These are phyloP conservation scores for Hydropsyche betteni DNA, from an alignment of 2,888 invertebrate species.

Conservation along the genomic window DNA sequence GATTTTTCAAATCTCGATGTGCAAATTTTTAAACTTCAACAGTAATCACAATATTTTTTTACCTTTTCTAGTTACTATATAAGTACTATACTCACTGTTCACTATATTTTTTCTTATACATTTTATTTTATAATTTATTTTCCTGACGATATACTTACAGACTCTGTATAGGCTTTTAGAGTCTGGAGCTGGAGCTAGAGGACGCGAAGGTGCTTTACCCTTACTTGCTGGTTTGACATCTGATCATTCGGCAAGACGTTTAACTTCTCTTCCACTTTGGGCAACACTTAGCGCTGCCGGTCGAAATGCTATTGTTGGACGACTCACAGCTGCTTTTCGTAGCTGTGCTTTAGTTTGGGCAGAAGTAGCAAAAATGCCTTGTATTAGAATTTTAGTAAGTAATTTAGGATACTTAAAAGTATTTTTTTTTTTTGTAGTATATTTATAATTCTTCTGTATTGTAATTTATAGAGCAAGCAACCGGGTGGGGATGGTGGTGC, in stretches of 20 bases:
- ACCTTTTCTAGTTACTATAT: too few species aligned
- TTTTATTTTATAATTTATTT: too few species aligned
- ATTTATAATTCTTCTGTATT: neutral
- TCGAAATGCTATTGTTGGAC: conserved; percentile 74
- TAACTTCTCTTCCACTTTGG: conserved; percentile 87
- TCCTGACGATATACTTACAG: conserved; percentile 52
- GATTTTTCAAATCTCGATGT: too few species aligned
- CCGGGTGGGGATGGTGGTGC: conserved; percentile 79
- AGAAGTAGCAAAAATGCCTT: conserved; percentile 71
- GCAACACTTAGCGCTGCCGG: conserved; percentile 78
- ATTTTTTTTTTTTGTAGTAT: neutral
- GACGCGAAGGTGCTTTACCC: conserved; percentile 68
- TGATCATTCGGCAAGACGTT: conserved; percentile 66
- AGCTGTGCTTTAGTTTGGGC: conserved; percentile 71
- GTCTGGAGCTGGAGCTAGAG: conserved; percentile 59
- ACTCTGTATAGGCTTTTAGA: conserved; percentile 60
- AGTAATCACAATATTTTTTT: too few species aligned
- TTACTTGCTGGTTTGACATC: conserved; percentile 68
- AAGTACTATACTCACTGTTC: too few species aligned
- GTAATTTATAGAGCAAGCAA: conserved; percentile 73
- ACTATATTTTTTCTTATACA: too few species aligned
- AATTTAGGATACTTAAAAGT: too few species aligned
- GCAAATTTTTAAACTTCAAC: too few species aligned
- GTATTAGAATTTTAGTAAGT: conserved; percentile 76
- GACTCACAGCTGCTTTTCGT: conserved; percentile 79